These are phyloP conservation scores for Nineta flava DNA, from an alignment of 2,888 invertebrate genomes.

Conservation along the genomic window DNA sequence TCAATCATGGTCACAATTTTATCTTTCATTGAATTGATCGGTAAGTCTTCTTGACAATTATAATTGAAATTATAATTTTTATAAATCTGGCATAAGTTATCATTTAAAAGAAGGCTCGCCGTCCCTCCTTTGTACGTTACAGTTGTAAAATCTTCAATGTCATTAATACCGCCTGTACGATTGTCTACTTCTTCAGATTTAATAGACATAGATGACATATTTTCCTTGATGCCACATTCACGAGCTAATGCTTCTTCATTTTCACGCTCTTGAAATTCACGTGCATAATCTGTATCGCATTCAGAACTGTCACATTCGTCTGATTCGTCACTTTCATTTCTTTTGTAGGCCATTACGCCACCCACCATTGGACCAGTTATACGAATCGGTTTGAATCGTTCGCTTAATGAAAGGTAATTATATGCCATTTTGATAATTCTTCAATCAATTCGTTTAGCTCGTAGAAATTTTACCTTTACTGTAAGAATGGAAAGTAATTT, in stretches of 20 bases:
- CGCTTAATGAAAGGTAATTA: background rate
- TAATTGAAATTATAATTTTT: conserved; percentile 6
- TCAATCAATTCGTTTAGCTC: too few species aligned
- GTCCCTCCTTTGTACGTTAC: conserved; percentile 13
- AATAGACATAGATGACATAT: conserved; percentile 7
- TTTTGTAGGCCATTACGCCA: background rate
- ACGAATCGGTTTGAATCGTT: conserved; percentile 8
- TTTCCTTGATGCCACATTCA: background rate
- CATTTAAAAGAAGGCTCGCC: conserved; percentile 13
- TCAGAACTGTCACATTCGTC: conserved; percentile 5
- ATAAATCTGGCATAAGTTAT: background rate
- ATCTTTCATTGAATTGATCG: conserved; percentile 5
- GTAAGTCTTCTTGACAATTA: background rate
- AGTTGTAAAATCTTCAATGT: conserved; percentile 5
- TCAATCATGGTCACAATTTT: conserved; percentile 50
- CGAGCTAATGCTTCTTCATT: conserved; percentile 16
- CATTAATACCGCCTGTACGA: conserved; percentile 5
- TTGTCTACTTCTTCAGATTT: conserved; percentile 1
- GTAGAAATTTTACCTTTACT: too few species aligned
- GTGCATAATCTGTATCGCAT: conserved; percentile 16
- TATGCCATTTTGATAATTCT: too few species aligned
- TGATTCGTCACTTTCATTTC: conserved; percentile 12
- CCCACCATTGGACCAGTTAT: conserved; percentile 11
- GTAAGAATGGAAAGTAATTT: too few species aligned
- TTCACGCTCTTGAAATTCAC: conserved; percentile 19